Conservation (phyloP, 2,888 invertebrate species). For the Gastracanthus pulcherrimus region DNA sequence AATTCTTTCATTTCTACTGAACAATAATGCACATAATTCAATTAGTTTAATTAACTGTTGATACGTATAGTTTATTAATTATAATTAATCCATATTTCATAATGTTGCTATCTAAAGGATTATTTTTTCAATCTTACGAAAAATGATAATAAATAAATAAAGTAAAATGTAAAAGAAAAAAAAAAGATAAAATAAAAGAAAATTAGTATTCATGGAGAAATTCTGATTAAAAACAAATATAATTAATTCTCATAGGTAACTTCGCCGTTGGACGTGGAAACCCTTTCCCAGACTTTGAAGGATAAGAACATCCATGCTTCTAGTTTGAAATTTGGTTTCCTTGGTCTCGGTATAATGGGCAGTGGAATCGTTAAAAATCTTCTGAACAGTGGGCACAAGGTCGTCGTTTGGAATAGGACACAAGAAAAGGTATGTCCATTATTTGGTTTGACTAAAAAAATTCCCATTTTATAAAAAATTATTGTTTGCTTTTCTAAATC, state of each 20-base stretch:
- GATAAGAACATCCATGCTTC: constrained; percentile 93
- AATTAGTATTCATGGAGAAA: too few relatives aligned
- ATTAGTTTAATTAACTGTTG: too few relatives aligned
- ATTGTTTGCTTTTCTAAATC: too few relatives aligned
- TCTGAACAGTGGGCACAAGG: constrained; percentile 94
- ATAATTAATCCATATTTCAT: neutral
- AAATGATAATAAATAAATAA: neutral
- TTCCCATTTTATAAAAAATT: too few relatives aligned
- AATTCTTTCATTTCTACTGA: too few relatives aligned
- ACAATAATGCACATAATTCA: too few relatives aligned
- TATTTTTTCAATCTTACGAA: too few relatives aligned
- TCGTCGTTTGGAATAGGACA: constrained; percentile 96
- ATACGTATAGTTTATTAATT: neutral
- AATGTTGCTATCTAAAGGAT: too few relatives aligned
- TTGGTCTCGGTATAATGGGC: constrained; percentile 97
- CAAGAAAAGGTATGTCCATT: constrained; percentile 88
- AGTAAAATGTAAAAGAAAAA: too few relatives aligned
- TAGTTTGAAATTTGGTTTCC: constrained; percentile 93
- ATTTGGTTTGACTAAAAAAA: constrained; percentile 14
- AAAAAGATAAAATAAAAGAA: too few relatives aligned
- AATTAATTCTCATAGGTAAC: constrained; percentile 79
- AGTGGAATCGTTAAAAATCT: constrained; percentile 96
- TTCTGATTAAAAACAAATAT: too few relatives aligned
- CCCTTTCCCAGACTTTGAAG: constrained; percentile 87
- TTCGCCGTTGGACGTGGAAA: constrained; percentile 87